phyloP scores from a whole-genome alignment of 2,113 vertebrate species.

The Alethe diademata region DNA sequence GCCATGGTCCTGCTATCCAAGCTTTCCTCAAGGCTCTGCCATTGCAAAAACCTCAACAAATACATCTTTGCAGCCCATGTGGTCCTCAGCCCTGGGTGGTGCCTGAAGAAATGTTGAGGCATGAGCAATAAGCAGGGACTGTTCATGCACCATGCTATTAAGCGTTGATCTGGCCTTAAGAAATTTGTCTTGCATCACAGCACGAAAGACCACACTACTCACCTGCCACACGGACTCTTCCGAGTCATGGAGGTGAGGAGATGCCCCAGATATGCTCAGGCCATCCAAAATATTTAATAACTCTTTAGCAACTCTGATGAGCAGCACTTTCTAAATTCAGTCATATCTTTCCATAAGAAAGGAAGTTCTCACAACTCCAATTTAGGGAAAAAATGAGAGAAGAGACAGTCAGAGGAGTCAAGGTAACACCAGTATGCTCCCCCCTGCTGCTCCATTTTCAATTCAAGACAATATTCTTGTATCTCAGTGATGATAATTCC shows the following conservation, averaged over 20 bases:
- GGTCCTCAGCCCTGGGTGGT: background rate
- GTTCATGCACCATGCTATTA: fast-evolving
- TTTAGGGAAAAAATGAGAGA: background rate
- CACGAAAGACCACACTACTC: background rate
- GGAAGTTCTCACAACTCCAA: background rate
- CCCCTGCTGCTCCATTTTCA: background rate
- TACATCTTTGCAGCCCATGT: background rate
- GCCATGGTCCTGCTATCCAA: background rate
- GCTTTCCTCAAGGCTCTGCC: background rate
- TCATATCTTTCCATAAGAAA: background rate
- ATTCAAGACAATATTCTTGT: background rate
- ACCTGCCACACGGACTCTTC: background rate
- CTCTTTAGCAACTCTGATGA: background rate
- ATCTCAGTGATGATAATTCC: background rate
- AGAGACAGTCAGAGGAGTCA: background rate
- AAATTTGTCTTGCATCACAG: background rate
- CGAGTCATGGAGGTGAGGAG: background rate
- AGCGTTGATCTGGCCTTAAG: fast-evolving
- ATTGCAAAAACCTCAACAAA: background rate
- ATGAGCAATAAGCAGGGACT: background rate
- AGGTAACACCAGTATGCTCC: background rate
- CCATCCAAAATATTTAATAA: background rate
- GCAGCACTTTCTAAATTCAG: background rate
- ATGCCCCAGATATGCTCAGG: too few relatives aligned
- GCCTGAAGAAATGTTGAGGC: background rate